These are phyloP conservation scores for Phaethornis superciliosus DNA, from an alignment of 2,113 vertebrate genomes.

Conservation along the genomic window DNA sequence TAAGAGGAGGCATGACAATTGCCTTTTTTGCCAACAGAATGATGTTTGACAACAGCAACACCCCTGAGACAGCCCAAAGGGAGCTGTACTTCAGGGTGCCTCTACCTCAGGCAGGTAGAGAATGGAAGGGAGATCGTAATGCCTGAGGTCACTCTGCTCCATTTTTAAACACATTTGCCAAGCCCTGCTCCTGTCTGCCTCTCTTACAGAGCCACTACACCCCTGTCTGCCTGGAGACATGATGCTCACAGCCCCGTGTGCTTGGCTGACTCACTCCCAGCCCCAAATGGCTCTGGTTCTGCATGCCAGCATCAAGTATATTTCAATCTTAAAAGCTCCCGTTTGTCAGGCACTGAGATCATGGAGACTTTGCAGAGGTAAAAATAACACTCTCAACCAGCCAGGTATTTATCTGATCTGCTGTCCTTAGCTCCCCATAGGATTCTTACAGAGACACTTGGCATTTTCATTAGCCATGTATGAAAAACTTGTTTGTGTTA, in stretches of 20 bases:
- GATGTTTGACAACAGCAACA: not conserved
- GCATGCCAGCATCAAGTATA: not conserved
- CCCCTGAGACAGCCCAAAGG: not conserved
- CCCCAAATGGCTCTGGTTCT: not conserved
- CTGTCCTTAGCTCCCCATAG: conserved; percentile 45
- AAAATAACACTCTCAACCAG: conserved; percentile 56
- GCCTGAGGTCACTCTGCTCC: conserved; percentile 18
- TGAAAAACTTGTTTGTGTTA: conserved; percentile 65
- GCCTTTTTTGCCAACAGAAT: not conserved
- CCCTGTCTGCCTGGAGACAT: not conserved
- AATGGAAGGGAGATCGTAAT: not conserved
- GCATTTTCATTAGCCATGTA: conserved; percentile 33
- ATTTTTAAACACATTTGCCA: not conserved
- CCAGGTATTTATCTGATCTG: conserved; percentile 61
- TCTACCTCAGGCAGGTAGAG: not conserved
- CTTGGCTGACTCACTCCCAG: conserved; percentile 5
- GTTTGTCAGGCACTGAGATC: conserved; percentile 45
- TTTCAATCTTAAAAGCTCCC: conserved; percentile 27
- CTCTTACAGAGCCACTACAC: not conserved
- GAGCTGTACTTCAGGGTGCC: not conserved
- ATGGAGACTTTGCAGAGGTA: not conserved
- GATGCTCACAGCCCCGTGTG: not conserved
- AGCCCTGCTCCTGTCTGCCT: not conserved
- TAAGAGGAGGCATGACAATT: not conserved
- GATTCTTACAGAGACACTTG: conserved; percentile 21